phyloP scores from a whole-genome alignment of 1,140 invertebrate species.

The Gryon sp. region DNA sequence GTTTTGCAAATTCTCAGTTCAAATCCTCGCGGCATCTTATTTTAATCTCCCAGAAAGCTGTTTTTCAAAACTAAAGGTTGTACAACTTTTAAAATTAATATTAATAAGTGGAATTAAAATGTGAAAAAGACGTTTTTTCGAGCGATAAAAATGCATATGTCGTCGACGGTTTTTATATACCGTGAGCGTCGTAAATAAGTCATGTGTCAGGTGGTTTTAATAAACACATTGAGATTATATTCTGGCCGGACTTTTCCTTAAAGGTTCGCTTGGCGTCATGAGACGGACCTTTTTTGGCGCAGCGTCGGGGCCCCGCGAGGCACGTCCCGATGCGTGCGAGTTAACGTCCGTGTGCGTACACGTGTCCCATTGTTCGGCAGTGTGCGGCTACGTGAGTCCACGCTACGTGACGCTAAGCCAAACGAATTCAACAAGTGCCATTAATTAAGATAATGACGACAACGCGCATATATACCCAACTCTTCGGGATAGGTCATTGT shows the following conservation, averaged over 20 bases:
- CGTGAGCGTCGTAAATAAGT: conserved; percentile 32
- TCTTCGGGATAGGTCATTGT: too few relatives aligned
- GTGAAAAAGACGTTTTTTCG: too few relatives aligned
- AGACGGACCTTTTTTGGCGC: conserved; percentile 72
- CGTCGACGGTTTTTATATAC: conserved; percentile 11
- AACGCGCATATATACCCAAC: too few relatives aligned
- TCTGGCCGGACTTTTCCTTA: conserved; percentile 68
- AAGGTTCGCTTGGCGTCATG: conserved; percentile 70
- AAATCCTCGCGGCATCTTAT: too few relatives aligned
- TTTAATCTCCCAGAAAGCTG: too few relatives aligned
- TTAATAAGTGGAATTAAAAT: too few relatives aligned
- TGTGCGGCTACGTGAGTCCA: conserved; percentile 43
- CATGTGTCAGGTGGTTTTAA: conserved; percentile 63
- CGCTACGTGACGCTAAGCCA: conserved; percentile 52
- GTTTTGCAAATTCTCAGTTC: too few relatives aligned
- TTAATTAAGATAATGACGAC: conserved; percentile 59
- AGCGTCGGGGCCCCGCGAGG: conserved; percentile 51
- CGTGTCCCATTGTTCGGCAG: conserved; percentile 59
- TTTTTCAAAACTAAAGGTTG: not conserved
- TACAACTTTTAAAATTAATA: not conserved
- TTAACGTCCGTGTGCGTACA: conserved; percentile 59
- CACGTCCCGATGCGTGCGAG: conserved; percentile 42
- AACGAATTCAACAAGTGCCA: conserved; percentile 62
- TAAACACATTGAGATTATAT: conserved; percentile 65
- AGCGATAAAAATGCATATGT: conserved; percentile 13